Evolutionary conservation across 2,888 invertebrate species (phyloP).

Genomic region (Dasysyrphus albostriatus): DNA sequence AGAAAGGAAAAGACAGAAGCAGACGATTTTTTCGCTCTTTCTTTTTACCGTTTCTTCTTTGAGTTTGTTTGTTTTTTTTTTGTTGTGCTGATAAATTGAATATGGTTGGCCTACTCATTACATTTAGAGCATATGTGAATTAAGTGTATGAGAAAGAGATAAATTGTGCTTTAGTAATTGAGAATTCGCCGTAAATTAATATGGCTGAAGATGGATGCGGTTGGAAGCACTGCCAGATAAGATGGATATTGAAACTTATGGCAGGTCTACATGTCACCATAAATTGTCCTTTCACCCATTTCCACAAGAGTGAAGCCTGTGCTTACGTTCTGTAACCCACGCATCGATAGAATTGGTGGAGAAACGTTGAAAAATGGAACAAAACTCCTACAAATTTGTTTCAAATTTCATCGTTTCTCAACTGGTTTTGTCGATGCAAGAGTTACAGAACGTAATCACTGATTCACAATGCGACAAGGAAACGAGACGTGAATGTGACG

Average conservation of each 20-base stretch:
- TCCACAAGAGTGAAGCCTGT: no score
- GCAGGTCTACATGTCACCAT: not conserved
- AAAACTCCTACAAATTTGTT: no score
- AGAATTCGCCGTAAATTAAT: slow-evolving; percentile 23
- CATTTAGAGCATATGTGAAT: no score
- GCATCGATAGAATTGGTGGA: no score
- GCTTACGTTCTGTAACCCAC: no score
- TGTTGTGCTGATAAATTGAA: not conserved
- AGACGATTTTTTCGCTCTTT: slow-evolving; percentile 37
- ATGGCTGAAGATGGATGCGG: slow-evolving; percentile 30
- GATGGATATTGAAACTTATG: not conserved
- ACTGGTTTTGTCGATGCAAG: no score
- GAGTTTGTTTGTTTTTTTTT: slow-evolving; percentile 26
- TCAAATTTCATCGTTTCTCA: no score
- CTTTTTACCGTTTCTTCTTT: slow-evolving; percentile 20
- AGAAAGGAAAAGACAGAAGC: not conserved
- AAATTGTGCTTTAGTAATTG: not conserved
- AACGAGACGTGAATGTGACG: no score
- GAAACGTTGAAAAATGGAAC: no score
- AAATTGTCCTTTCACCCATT: no score
- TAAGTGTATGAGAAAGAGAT: not conserved
- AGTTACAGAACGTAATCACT: no score
- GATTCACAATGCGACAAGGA: no score
- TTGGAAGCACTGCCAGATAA: slow-evolving; percentile 12
- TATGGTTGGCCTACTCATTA: slow-evolving; percentile 23